These are phyloP conservation scores for Pachyrhynchus sulphureomaculatus DNA, from an alignment of 1,140 invertebrate species.

Conservation along the genomic window DNA sequence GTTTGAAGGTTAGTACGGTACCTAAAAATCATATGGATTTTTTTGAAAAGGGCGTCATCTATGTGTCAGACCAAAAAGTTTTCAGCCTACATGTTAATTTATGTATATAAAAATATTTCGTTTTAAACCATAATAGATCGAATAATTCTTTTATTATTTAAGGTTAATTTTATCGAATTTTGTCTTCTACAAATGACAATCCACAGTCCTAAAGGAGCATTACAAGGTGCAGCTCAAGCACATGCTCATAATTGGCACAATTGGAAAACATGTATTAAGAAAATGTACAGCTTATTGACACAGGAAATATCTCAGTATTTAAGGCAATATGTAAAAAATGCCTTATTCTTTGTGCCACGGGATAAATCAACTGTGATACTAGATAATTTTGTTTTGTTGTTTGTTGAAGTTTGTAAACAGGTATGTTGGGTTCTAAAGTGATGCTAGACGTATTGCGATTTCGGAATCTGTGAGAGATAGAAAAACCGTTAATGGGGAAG, in stretches of 20 bases:
- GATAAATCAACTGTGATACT: conserved; percentile 21
- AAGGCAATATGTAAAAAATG: conserved; percentile 25
- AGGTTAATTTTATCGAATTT: conserved; percentile 41
- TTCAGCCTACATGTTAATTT: too few species aligned
- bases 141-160: conserved; percentile 2
- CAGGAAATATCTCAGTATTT: conserved; percentile 35
- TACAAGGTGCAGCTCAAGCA: conserved; percentile 28
- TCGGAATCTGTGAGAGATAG: too few species aligned
- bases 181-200: conserved; percentile 44
- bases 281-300: conserved; percentile 33
- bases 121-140: too few species aligned
- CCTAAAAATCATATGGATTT: too few species aligned
- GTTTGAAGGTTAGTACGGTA: too few species aligned
- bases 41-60: too few species aligned
- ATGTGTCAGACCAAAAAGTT: too few species aligned
- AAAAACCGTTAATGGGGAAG: too few species aligned
- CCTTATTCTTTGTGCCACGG: conserved; percentile 25
- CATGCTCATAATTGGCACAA: conserved; percentile 39
- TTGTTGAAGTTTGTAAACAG: conserved; percentile 43
- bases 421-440: conserved; percentile 16
- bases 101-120: too few species aligned
- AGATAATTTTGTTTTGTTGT: conserved; percentile 34
- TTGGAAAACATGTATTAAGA: conserved; percentile 39
- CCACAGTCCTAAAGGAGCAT: conserved; percentile 42
- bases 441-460: too few species aligned